These are phyloP conservation scores for Bombus haemorrhoidalis DNA, from an alignment of 1,140 invertebrate species.

Conservation along the genomic window DNA sequence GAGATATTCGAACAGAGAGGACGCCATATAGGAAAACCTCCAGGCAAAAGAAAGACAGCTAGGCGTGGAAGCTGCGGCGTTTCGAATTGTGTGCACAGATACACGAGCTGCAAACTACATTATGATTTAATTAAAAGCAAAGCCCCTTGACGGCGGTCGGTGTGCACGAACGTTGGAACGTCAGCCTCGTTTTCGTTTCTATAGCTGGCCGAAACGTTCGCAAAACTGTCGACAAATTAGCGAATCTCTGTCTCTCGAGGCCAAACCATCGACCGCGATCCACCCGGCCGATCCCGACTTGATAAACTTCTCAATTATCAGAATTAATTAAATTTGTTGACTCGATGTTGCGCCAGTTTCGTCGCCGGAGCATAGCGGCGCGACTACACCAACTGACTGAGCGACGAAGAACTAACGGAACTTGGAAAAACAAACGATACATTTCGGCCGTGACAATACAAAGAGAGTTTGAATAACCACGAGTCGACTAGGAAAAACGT, in stretches of 20 bases:
- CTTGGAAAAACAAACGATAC: no score
- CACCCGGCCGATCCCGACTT: conserved; percentile 20
- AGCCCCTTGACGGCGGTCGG: conserved; percentile 29
- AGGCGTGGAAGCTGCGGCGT: not conserved
- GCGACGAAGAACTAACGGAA: no score
- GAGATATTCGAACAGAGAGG: not conserved
- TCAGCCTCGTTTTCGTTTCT: conserved; percentile 53
- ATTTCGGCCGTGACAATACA: no score
- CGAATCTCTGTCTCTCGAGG: conserved; percentile 12
- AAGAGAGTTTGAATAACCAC: no score
- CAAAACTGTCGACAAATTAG: conserved; percentile 65
- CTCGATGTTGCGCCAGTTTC: conserved; percentile 25
- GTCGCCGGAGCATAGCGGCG: no score
- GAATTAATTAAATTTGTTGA: conserved; percentile 65
- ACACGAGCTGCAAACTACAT: conserved; percentile 44
- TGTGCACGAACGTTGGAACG: conserved; percentile 10
- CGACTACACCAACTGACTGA: no score
- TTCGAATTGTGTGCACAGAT: not conserved
- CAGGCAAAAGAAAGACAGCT: not conserved
- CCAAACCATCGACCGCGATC: not conserved
- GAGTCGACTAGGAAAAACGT: no score
- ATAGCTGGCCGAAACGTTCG: conserved; percentile 24
- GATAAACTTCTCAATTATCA: conserved; percentile 68
- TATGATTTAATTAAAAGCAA: conserved; percentile 70
- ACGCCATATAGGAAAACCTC: not conserved